Base-by-base conservation (phyloP, 2,888 invertebrate genomes). In the Cerastis rubricosa region DNA sequence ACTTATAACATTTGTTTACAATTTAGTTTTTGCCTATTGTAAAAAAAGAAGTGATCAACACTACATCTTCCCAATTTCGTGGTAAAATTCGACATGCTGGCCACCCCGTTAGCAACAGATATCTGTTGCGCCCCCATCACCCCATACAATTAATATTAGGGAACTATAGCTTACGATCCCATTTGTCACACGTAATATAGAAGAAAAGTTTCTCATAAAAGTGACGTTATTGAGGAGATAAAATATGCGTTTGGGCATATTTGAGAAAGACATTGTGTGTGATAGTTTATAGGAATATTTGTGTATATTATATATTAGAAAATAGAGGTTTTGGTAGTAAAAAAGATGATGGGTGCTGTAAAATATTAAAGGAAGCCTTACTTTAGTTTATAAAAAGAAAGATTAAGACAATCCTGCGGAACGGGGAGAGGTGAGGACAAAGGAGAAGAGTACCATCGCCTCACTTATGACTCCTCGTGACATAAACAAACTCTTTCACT, bases 111-210 rank as follows among this genome's bases (percentile, higher is more conserved):
- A 84, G 95, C 95, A 95, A 95, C 95, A 95, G 95, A 91, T 94
- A 94, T 91, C 95, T 95, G 95, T 95, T 95, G 95, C 95, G 93
- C 92, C 84, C 72, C 81, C 83, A 88, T 84, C 78, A 81, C 71
- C 78, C 83, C 85, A 82, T 82, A 88, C 87, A 88, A 90, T 90
- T 90, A 88, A 90, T 90, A 88, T 84, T 70, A 68, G 69, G 74
- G 64, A 76, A 65, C 83, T 76, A 84, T 86, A 88, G 85, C 86
- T 85, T 80, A 85, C 78, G 87, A 80, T 61, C 84, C 83, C 84
- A 90, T 90, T 90, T 89, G 85, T 90, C 90, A 89, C 71, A 29
- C 85, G 69, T 75, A 72, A 70, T 69, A 85, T 75, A 80, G 74
- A 75, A 79, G 80, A 83, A 61, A 81, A 78, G 69, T 81, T 61